These are phyloP conservation scores for Umimayanthus kanabou DNA, from an alignment of 92 coral and sea anemone genomes.

Conservation along the genomic window DNA sequence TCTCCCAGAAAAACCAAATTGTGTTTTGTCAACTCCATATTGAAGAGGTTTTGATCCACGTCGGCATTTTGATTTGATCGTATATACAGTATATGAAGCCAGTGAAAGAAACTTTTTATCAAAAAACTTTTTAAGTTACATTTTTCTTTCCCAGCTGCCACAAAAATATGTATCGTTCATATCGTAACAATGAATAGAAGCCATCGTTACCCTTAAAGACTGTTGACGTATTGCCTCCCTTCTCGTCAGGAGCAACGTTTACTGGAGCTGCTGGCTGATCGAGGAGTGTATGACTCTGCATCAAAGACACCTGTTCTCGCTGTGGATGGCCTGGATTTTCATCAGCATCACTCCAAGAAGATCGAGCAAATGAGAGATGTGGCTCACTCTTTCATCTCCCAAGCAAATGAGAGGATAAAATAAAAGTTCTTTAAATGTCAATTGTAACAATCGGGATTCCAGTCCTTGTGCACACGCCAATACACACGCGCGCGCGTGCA, in stretches of 20 bases:
- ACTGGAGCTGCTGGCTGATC: constrained; percentile 54
- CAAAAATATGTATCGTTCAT: too few species aligned
- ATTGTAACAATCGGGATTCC: too few species aligned
- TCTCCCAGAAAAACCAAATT: too few species aligned
- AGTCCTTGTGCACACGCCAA: too few species aligned
- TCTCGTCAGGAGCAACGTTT: constrained; percentile 70
- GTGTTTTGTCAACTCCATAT: too few species aligned
- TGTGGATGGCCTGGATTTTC: constrained; percentile 84
- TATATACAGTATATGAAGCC: too few species aligned
- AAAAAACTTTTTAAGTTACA: background rate
- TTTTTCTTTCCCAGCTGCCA: too few species aligned
- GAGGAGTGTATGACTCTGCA: constrained; percentile 77
- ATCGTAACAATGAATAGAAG: background rate
- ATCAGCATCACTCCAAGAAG: constrained; percentile 68
- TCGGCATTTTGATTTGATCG: too few species aligned
- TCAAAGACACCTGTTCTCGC: constrained; percentile 56
- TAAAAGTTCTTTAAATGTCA: too few species aligned
- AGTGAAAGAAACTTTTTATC: background rate
- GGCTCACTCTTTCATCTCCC: constrained; percentile 8
- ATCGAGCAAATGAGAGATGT: constrained; percentile 51
- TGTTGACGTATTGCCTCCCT: background rate
- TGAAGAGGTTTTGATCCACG: too few species aligned
- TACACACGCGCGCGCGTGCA: too few species aligned
- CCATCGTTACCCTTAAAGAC: background rate
- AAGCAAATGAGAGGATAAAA: background rate